phyloP scores from a whole-genome alignment of 2,888 invertebrate genomes.

The Thelaira solivaga region DNA sequence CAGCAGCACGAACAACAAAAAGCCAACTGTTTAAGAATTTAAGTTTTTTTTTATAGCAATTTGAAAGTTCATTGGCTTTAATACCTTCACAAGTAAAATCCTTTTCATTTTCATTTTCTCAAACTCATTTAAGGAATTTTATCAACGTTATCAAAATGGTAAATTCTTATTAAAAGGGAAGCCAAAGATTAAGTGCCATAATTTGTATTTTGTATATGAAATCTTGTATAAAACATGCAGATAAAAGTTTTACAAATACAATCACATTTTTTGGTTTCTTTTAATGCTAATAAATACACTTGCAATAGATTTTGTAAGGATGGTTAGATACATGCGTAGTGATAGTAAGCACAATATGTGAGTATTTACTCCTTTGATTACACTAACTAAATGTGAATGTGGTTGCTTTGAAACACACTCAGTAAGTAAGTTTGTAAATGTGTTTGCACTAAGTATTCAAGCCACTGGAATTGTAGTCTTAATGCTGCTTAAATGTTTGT shows the following conservation, averaged over 20 bases:
- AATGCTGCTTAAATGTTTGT: conserved; percentile 16
- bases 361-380: neutral
- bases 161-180: no score
- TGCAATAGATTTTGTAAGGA: no score
- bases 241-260: conserved; percentile 14
- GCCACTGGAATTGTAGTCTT: neutral
- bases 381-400: neutral
- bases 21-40: neutral
- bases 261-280: no score
- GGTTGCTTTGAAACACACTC: neutral
- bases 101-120: neutral
- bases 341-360: no score
- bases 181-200: conserved; percentile 55
- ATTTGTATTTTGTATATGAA: conserved; percentile 44
- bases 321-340: no score
- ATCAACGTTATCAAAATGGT: no score
- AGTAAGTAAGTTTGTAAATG: neutral
- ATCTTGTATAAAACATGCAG: conserved; percentile 20
- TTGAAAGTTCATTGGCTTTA: conserved; percentile 38
- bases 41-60: conserved; percentile 1
- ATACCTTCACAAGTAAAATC: neutral
- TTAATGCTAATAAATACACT: no score
- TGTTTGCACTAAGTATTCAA: neutral
- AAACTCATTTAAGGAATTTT: no score
- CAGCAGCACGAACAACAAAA: neutral